Percentiles rank a stretch among this genome's conserved stretches.
Conservation (phyloP, 2,888 invertebrate genomes). For the Aporophyla lueneburgensis region DNA sequence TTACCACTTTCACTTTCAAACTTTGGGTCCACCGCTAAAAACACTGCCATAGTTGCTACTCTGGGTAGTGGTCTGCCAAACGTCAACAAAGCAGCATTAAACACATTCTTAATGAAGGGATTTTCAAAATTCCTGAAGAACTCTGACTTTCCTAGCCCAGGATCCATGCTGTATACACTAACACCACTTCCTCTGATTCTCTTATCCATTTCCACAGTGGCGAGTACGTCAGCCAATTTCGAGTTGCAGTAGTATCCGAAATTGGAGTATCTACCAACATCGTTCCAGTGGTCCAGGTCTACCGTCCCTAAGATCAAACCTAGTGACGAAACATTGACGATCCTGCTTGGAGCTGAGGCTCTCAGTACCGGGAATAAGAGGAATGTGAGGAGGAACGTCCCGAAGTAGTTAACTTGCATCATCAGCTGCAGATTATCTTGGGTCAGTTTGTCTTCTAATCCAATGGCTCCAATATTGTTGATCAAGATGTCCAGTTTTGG, state of each 20-base stretch:
- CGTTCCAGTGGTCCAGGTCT: conserved; percentile 94
- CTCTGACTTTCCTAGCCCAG: conserved; percentile 94
- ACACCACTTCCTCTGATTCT: conserved; percentile 88
- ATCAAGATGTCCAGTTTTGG: conserved; percentile 85
- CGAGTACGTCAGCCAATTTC: conserved; percentile 79
- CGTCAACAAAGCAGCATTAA: conserved; percentile 71
- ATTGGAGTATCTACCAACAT: conserved; percentile 91
- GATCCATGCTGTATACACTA: conserved; percentile 95
- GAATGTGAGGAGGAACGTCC: conserved; percentile 80
- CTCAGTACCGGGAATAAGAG: conserved; percentile 79
- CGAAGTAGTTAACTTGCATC: conserved; percentile 91
- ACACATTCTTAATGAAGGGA: conserved; percentile 63
- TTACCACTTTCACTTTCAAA: conserved; percentile 77
- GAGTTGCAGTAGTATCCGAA: conserved; percentile 90
- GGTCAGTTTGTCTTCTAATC: conserved; percentile 85
- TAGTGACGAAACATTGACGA: conserved; percentile 85
- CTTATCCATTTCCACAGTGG: conserved; percentile 89
- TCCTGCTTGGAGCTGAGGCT: conserved; percentile 79
- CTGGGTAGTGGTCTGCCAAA: conserved; percentile 75
- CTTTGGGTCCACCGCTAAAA: conserved; percentile 76
- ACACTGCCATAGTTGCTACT: conserved; percentile 81
- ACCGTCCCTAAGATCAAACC: conserved; percentile 93
- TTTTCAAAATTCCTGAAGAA: conserved; percentile 92
- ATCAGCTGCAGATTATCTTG: conserved; percentile 91
- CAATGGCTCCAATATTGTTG: conserved; percentile 89